These are phyloP conservation scores for Hydrotaea cyrtoneurina DNA, from an alignment of 2,888 invertebrate species.

Conservation along the genomic window DNA sequence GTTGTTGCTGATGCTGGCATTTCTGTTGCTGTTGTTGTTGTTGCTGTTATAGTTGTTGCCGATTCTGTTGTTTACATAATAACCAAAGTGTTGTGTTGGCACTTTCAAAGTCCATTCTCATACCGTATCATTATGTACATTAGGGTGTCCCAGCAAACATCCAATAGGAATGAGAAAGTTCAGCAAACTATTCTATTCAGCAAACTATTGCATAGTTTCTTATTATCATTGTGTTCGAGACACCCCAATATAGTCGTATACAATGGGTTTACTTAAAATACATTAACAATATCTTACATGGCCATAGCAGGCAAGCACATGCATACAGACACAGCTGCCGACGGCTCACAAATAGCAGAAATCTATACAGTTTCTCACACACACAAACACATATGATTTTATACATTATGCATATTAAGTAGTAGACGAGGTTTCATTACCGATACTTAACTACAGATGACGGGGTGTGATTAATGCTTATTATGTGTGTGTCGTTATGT, in stretches of 20 bases:
- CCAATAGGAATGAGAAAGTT: too few species aligned
- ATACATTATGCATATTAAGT: conserved; percentile 28
- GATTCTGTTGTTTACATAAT: conserved; percentile 26
- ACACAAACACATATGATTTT: background rate
- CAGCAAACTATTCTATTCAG: too few species aligned
- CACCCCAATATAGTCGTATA: background rate
- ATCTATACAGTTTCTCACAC: background rate
- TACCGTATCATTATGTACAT: background rate
- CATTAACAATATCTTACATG: background rate
- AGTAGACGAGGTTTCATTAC: conserved; percentile 23
- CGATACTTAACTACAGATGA: conserved; percentile 36
- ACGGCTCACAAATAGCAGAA: background rate
- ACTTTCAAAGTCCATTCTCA: conserved; percentile 42
- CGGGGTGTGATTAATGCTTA: conserved; percentile 33
- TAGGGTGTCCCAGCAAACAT: too few species aligned
- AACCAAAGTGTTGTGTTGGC: conserved; percentile 52
- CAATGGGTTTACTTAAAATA: conserved; percentile 5
- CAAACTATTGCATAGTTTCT: too few species aligned
- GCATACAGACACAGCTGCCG: too few species aligned
- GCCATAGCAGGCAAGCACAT: background rate
- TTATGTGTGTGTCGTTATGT: background rate
- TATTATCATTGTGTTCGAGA: too few species aligned
- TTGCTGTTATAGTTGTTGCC: conserved; percentile 32
- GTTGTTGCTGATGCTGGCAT: background rate
- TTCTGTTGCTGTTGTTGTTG: conserved; percentile 4